Percentiles rank a stretch among this genome's conserved stretches.
These are phyloP conservation scores for western clawed frog (Xenopus tropicalis) DNA, from an alignment of 2,113 vertebrate genomes.

Conservation along the genomic window DNA sequence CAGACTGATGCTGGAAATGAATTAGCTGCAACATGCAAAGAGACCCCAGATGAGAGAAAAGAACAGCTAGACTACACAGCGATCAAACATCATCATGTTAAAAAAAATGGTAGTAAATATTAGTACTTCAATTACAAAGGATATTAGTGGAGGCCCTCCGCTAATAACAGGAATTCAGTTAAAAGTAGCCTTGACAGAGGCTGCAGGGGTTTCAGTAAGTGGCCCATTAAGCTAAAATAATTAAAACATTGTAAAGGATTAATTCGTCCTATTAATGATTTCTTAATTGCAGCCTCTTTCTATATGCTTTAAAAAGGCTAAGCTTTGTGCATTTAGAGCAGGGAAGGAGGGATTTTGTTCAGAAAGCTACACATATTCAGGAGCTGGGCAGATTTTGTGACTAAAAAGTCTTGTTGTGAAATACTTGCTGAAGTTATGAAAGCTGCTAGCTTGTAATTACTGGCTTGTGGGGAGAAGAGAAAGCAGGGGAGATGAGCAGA, in stretches of 20 bases:
- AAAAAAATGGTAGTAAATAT: conserved; percentile 40
- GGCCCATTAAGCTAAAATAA: conserved; percentile 9
- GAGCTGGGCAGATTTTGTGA: too few species aligned
- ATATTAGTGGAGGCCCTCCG: conserved; percentile 16
- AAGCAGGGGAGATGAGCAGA: too few species aligned
- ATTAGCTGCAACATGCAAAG: conserved; percentile 34
- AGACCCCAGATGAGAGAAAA: conserved; percentile 34
- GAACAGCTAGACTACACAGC: conserved; percentile 8
- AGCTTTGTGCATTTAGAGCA: too few species aligned
- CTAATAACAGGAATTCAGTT: conserved; percentile 25
- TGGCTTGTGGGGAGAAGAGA: too few species aligned
- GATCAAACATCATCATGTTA: conserved; percentile 27
- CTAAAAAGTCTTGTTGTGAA: too few species aligned
- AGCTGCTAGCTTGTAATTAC: too few species aligned
- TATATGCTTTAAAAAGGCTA: neutral
- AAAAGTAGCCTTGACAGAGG: conserved; percentile 1
- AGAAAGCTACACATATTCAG: too few species aligned
- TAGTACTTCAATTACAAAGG: conserved; percentile 36
- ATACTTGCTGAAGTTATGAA: neutral
- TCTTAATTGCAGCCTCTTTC: conserved; percentile 17
- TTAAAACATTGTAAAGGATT: conserved; percentile 19
- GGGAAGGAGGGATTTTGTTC: too few species aligned
- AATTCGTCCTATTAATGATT: conserved; percentile 28
- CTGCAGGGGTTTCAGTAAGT: conserved; percentile 16
- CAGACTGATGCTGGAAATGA: conserved; percentile 35